Conservation (phyloP, 2,113 vertebrate genomes). For the Paramisgurnus dabryanus region DNA sequence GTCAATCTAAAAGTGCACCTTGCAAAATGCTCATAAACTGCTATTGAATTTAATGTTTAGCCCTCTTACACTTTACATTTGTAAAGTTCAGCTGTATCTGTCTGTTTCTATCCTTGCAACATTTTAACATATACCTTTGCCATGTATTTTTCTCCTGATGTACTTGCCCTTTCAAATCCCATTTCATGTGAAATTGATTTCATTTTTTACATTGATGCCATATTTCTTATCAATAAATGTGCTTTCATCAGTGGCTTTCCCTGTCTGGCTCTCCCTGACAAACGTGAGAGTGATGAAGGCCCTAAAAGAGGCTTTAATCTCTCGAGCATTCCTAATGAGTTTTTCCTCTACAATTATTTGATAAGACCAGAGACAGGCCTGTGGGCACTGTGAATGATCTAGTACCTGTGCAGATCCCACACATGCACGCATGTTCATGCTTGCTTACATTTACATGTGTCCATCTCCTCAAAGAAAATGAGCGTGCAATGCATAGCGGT, state of each 20-base stretch:
- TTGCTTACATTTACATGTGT: constrained; percentile 32
- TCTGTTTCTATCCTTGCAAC: background rate
- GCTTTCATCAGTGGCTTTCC: constrained; percentile 68
- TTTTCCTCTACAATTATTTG: constrained; percentile 84
- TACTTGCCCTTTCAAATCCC: constrained; percentile 59
- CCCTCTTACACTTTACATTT: background rate
- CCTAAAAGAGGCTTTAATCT: constrained; percentile 73
- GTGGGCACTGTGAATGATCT: constrained; percentile 74
- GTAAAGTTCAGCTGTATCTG: background rate
- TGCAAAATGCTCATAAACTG: too few relatives aligned
- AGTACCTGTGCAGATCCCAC: constrained; percentile 62
- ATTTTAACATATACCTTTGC: constrained; percentile 25
- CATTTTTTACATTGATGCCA: constrained; percentile 59
- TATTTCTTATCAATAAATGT: constrained; percentile 67
- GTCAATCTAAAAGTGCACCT: too few relatives aligned
- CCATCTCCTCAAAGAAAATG: background rate
- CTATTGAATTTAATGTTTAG: too few relatives aligned
- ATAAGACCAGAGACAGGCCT: constrained; percentile 78
- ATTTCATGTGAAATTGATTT: constrained; percentile 56
- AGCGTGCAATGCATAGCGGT: background rate
- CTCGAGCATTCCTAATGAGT: constrained; percentile 84
- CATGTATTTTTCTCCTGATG: constrained; percentile 2
- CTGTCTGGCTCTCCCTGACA: constrained; percentile 70
- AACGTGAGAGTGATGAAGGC: constrained; percentile 65
- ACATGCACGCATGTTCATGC: constrained; percentile 41